Evolutionary conservation across 2,113 vertebrate species (phyloP), one percentile per base, ranked within the genome.

Genomic region (Perca flavescens): DNA sequence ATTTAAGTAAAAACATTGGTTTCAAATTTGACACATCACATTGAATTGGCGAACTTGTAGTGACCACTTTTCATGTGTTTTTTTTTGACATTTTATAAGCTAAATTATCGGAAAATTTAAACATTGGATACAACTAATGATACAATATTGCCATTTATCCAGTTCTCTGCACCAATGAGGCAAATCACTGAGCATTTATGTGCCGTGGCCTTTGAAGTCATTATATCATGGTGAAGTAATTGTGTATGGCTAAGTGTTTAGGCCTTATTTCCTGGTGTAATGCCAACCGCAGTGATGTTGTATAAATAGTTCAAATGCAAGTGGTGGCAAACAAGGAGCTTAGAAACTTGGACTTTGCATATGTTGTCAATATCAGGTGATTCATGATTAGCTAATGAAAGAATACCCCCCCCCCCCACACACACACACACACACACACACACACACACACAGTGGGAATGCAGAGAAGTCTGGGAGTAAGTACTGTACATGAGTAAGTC

Each of bases 351-450:
- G 43, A 47, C 60, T 66, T 22, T 69, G 57, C 36, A n/a, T 60
- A 13, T 77, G 47, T 74, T 52, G 46, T 77, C 79, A 74, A 74
- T 60, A 47, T 64, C 34, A 80, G n/a, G 22, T 25, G 34, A 74
- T 86, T 72, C 31, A 31, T 31, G 31, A 31, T 31, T 31, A 68
- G 50, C 56, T 4, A 49, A 58, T 63, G 64, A 79, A 58, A 66
- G 28, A 28, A 28, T 28, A 28, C 28, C 28, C 28, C 28, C 28
- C 28, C 28, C 2, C 28, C 28, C 47, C 52, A 14, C 36, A 64
- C 21, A 34, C 34, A 34, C 34, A 34, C 34, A 34, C 34, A 34
- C 34, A 34, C 34, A 34, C 34, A 34, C 34, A 6, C 34, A 34
- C 34, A 34, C 34, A 34, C 34, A 34, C 34, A 34, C 34, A 34